A percentile compares a stretch with the other conserved stretches of the same genome.
These are phyloP conservation scores for Oxycera nigricornis DNA, from an alignment of 2,888 invertebrate genomes.

Conservation along the genomic window DNA sequence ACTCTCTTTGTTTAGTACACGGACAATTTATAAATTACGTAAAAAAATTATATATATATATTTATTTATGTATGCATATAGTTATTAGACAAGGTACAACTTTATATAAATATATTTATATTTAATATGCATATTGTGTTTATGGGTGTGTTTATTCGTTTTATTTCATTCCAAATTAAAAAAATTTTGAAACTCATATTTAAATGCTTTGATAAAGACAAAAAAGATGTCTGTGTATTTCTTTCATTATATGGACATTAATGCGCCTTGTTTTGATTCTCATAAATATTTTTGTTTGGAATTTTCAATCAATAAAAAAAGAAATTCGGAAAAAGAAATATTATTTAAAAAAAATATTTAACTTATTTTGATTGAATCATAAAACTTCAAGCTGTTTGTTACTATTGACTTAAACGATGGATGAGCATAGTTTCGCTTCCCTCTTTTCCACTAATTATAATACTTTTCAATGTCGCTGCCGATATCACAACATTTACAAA, in stretches of 20 bases:
- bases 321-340: background rate
- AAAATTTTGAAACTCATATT: too few relatives aligned
- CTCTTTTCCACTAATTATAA: background rate
- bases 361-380: background rate
- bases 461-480: constrained; percentile 18
- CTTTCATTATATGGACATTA: too few relatives aligned
- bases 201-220: too few relatives aligned
- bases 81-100: constrained; percentile 18
- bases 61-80: background rate
- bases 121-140: background rate
- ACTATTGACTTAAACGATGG: background rate
- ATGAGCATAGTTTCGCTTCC: background rate
- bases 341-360: background rate
- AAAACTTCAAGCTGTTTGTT: background rate
- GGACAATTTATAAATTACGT: constrained; percentile 22
- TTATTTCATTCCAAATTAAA: too few relatives aligned
- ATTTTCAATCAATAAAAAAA: background rate
- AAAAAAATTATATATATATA: background rate
- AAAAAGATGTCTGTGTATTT: too few relatives aligned
- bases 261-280: too few relatives aligned
- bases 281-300: too few relatives aligned
- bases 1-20: background rate
- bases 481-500: constrained; percentile 24
- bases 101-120: constrained; percentile 6
- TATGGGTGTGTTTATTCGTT: background rate